Evolutionary conservation across 2,113 vertebrate species (phyloP).

Genomic region (Pelecanus crispus): DNA sequence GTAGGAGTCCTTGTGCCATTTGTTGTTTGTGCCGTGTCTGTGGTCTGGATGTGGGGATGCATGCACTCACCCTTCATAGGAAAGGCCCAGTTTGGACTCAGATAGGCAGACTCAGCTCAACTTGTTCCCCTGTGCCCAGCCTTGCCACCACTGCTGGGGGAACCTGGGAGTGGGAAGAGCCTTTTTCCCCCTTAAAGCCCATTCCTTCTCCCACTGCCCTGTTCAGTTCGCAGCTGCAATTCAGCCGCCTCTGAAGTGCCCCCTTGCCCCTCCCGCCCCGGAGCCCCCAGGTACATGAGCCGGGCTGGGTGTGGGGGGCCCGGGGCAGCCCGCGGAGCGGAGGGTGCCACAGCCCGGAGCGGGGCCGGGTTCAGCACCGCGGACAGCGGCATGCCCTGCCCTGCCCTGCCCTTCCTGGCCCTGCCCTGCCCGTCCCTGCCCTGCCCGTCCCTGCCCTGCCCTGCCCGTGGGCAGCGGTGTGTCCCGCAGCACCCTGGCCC

Average conservation of each 20-base stretch:
- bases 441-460: background rate
- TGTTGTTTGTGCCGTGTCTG: background rate
- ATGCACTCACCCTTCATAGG: background rate
- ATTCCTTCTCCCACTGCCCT: accelerated
- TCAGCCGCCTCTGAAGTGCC: accelerated
- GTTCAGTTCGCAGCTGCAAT: background rate
- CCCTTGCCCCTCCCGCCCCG: background rate
- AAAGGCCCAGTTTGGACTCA: background rate
- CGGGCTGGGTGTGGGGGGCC: accelerated
- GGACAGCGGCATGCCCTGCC: background rate
- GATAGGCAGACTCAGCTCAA: background rate
- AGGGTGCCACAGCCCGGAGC: accelerated
- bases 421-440: background rate
- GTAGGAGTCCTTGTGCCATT: background rate
- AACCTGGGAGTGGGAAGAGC: accelerated
- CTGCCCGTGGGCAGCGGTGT: background rate
- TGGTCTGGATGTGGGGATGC: background rate
- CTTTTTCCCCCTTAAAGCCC: background rate
- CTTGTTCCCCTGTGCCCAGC: background rate
- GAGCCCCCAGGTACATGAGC: background rate
- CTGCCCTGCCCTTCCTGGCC: background rate
- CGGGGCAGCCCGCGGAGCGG: accelerated
- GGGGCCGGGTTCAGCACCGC: background rate
- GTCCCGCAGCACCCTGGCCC: background rate
- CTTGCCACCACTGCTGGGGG: background rate